Base-by-base conservation (phyloP, 1,140 invertebrate species). In the Euwallacea fornicatus region DNA sequence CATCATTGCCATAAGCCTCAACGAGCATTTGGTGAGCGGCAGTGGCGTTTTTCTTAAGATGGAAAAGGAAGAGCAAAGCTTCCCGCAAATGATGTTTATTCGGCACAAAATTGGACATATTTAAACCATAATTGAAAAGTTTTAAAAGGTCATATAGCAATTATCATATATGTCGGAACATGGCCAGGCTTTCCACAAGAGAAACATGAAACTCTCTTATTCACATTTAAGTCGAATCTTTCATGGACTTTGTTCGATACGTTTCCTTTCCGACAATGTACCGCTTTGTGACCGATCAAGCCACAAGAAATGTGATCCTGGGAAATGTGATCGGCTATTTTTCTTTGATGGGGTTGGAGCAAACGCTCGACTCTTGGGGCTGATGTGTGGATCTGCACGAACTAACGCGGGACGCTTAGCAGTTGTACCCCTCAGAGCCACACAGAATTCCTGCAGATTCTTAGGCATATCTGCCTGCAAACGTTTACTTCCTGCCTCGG, bases 391-490 rank as follows among this genome's bases (percentile, higher is more conserved):
- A 33, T 33, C 16, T 56, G 55, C 9, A 15, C n/a, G 55, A 56
- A 56, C 11, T 56, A 56, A 7, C 55, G 55, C 55, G 8, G 55
- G 16, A 9, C 55, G 55, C 15, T 56, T 56, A 21, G 2, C 55
- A 15, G 55, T 21, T 15, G 55, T 9, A 56, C 55, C 55, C 10
- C 55, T 11, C 10, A 56, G 16, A 13, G 55, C 55, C 10, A 56
- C 15, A 56, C 55, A 56, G 16, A 56, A 56, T 8, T 16, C 15
- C 16, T 56, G 11, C 11, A 56, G 55, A 16, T 56, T 16, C 16
- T 56, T 56, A 9, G 55, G 55, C 16, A 16, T 11, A n/a, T 56
- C 16, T 21, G 55, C 55, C 55, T 56, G 55, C 16, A 56, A 56
- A 13, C 55, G 10, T 21, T 56, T 21, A 13, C 55, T 11, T 15